Conservation (phyloP, 2,888 invertebrate species). For the Cheilosia impressa region DNA sequence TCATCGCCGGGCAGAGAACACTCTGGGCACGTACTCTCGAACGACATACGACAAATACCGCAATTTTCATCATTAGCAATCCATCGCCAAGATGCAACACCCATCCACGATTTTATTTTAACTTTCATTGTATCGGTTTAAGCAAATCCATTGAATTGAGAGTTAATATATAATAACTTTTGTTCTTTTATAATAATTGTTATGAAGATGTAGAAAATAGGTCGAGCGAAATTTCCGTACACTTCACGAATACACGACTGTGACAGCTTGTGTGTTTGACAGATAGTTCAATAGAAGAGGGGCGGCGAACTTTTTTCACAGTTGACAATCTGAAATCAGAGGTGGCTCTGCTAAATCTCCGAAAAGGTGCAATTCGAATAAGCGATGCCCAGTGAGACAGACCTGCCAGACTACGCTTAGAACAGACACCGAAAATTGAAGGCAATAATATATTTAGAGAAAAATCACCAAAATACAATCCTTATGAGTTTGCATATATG, state of each 20-base stretch:
- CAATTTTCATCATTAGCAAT: slow-evolving; percentile 99
- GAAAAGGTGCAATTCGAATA: no score
- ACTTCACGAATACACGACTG: slow-evolving; percentile 11
- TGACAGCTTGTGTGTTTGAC: slow-evolving; percentile 46
- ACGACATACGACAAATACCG: slow-evolving; percentile 99
- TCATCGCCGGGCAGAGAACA: slow-evolving; percentile 99
- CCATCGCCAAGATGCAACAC: slow-evolving; percentile 99
- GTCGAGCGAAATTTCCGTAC: slow-evolving; percentile 57
- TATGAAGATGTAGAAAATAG: slow-evolving; percentile 64
- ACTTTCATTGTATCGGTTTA: slow-evolving; percentile 81
- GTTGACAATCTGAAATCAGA: no score
- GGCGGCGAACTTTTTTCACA: no score
- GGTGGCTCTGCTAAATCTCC: no score
- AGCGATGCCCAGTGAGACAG: no score
- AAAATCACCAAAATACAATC: no score
- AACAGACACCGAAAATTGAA: no score
- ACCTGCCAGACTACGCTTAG: no score
- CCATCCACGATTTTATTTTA: slow-evolving; percentile 89
- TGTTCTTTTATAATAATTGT: slow-evolving; percentile 47
- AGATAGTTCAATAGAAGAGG: background rate
- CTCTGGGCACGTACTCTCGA: slow-evolving; percentile 99
- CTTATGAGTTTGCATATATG: no score
- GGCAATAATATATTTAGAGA: no score
- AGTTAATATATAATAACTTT: slow-evolving; percentile 44
- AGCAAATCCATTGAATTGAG: slow-evolving; percentile 61